Conservation (phyloP, 2,888 invertebrate species). For the Brachyptera risi region DNA sequence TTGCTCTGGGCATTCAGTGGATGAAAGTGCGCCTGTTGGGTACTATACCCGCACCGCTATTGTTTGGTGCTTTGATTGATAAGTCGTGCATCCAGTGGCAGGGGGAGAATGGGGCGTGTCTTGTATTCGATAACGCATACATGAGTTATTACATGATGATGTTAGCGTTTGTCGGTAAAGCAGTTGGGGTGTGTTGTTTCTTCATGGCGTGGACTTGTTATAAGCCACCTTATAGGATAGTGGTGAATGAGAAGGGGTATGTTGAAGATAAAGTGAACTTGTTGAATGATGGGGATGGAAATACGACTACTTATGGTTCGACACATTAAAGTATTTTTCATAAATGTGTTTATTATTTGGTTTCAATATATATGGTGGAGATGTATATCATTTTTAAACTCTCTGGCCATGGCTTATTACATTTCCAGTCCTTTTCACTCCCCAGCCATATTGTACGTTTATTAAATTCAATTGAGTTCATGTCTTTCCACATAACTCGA, state of each 20-base stretch:
- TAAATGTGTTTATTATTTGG: background rate
- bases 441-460: too few relatives aligned
- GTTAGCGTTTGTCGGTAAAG: conserved; percentile 69
- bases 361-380: too few relatives aligned
- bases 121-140: conserved; percentile 66
- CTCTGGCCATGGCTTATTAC: too few relatives aligned
- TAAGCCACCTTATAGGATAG: too few relatives aligned
- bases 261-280: background rate
- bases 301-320: background rate
- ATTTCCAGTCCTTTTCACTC: too few relatives aligned
- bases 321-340: too few relatives aligned
- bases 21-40: conserved; percentile 74
- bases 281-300: background rate
- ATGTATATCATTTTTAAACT: too few relatives aligned
- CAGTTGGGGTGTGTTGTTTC: conserved; percentile 66
- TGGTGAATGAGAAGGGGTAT: background rate
- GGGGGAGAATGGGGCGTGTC: conserved; percentile 61
- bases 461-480: too few relatives aligned
- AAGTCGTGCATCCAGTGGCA: conserved; percentile 77
- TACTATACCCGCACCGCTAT: conserved; percentile 84
- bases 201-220: conserved; percentile 73
- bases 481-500: too few relatives aligned
- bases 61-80: conserved; percentile 82
- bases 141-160: conserved; percentile 67
- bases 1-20: conserved; percentile 87